Conservation (phyloP, 92 coral and sea anemone species). For the Umimayanthus chanpuru region DNA sequence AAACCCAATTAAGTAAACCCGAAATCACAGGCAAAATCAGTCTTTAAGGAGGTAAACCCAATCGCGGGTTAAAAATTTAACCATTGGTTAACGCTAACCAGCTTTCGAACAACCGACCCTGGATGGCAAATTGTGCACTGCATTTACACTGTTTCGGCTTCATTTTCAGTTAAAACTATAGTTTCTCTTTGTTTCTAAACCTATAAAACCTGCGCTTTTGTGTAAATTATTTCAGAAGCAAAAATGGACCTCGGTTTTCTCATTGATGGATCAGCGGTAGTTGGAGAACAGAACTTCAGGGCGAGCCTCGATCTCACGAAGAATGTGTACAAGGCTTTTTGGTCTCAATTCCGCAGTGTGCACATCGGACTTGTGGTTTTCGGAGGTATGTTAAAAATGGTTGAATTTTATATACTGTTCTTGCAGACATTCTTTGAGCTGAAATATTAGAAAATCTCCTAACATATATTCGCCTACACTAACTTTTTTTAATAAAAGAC, state of each 20-base stretch:
- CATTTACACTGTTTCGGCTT: background rate
- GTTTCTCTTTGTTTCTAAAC: background rate
- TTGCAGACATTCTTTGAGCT: background rate
- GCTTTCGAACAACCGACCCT: too few relatives aligned
- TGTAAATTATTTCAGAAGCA: slow-evolving; percentile 60
- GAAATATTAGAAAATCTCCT: background rate
- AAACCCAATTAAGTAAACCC: too few relatives aligned
- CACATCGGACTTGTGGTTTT: slow-evolving; percentile 75
- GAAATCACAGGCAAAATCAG: too few relatives aligned
- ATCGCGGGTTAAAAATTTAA: too few relatives aligned
- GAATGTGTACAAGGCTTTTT: slow-evolving; percentile 68
- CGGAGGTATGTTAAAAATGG: slow-evolving; percentile 39
- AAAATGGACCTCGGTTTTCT: slow-evolving; percentile 84
- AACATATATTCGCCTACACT: too few relatives aligned
- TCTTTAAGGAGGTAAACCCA: too few relatives aligned
- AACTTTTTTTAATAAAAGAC: too few relatives aligned
- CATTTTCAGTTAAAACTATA: background rate
- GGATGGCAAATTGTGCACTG: background rate
- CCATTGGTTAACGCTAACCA: too few relatives aligned
- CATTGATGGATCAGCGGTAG: slow-evolving; percentile 83
- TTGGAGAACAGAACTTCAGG: slow-evolving; percentile 74
- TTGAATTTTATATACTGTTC: background rate
- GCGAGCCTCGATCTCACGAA: slow-evolving; percentile 65
- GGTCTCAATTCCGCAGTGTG: slow-evolving; percentile 77
- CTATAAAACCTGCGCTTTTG: background rate